Base-by-base conservation (phyloP, 2,888 invertebrate species). In the Dioctria rufipes region DNA sequence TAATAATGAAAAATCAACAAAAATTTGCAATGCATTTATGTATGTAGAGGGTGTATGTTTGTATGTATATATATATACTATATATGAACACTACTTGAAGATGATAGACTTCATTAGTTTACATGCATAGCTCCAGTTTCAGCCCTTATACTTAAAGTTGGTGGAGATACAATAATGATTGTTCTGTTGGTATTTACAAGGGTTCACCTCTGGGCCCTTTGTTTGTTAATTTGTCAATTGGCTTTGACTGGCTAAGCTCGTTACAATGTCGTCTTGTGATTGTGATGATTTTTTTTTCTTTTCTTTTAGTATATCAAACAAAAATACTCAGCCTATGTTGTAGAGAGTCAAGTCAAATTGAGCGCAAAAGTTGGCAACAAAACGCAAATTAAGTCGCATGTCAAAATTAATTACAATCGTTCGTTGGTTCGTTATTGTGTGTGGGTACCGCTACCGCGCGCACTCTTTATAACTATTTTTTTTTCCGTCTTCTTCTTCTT, bases 1-100 rank as follows among this genome's bases (percentile, higher is more conserved):
- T 61, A 77, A 63, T 77, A 77, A 77, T 77, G 77, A 77, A 77
- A 77, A 77, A 77, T 77, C 77, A 77, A 77, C 77, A 77, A 49
- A 77, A 63, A 63, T 13, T 63, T 49, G 46, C 54, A 58, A 25
- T 25, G 25, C 25, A 25, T 25, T 25, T 25, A 25, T 25, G 25
- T 25, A 25, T 25, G 25, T 25, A 25, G 25, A 25, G 25, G 25
- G 25, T 25, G 25, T 25, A 25, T 25, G 25, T 25, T 25, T 25
- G 25, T 25, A 25, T 2, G 25, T 25, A 25, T 25, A 25, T 25
- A 25, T 2, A 2, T 25, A 25, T 25, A 25, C 25, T 25, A 25
- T 11, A 42, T 39, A 42, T 66, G 46, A 0, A 11, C 66, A 43
- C 42, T 6, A 43, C 40, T 43, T 43, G 46, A n/a, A 43, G 37